Base-by-base conservation (phyloP, 2,888 invertebrate species). In the Drosophila tanythrix region DNA sequence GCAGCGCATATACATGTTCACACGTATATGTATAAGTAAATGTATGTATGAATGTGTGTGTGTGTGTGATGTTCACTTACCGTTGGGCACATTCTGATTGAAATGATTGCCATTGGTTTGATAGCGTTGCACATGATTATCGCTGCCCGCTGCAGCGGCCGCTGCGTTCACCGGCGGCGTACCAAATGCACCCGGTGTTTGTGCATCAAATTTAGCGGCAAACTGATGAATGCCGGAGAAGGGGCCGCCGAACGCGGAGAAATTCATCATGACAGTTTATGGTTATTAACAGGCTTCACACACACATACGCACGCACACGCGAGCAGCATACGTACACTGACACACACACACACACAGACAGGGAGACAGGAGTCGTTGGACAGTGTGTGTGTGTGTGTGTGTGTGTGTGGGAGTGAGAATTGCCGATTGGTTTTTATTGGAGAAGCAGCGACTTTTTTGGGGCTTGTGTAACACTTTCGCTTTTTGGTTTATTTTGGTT, bases 81-180 rank as follows among this genome's bases (percentile, higher is more conserved):
- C 93, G 86, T 93, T 91, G 81, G 93, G 91, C 67, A 91, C 90
- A 91, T 93, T 93, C 87, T 93, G 93, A 86, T 93, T 93, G 82
- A 93, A 93, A 83, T 93, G 93, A 91, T 93, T 93, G 82, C 93
- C 93, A 89, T 93, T 93, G 77, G 93, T 92, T 81, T 93, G 93
- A 90, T 93, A 93, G 74, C 93, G 92, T 78, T 93, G 93, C 76
- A 92, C 89, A 92, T 93, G 93, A 90, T 93, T 92, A 76, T 90
- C 90, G 70, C 79, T 82, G 57, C 87, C 75, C 70, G 83, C 92
- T 57, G 90, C 88, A 65, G 90, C 87, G 71, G 83, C 92, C 52
- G 90, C 88, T 61, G 90, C 87, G 73, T 92, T 91, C 61, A 91
- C 92, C 67, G 92, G 91, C 76, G 93, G 93, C 81, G 93, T 92